A percentile compares a stretch with the other conserved stretches of the same genome.
Evolutionary conservation across 2,113 vertebrate genomes (phyloP).

Genomic region (Rhinopithecus roxellana): DNA sequence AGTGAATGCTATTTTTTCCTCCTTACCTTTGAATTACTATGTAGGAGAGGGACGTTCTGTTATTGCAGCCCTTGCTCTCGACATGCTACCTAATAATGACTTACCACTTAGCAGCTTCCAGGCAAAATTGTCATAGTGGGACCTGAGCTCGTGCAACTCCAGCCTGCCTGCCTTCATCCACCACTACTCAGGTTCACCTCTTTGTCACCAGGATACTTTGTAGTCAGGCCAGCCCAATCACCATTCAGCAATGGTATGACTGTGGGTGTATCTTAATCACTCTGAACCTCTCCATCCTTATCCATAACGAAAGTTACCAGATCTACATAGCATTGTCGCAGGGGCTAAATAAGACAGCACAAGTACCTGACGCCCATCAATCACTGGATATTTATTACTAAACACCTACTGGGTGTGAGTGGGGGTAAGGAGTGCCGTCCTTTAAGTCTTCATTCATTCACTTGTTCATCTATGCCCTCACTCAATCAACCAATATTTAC

Average conservation of each 20-base stretch:
- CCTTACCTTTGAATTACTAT: conserved; percentile 67
- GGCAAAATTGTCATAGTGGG: not conserved
- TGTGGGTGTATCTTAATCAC: not conserved
- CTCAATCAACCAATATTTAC: not conserved
- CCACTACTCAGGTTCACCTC: not conserved
- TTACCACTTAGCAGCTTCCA: not conserved
- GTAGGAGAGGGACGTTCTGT: conserved; percentile 54
- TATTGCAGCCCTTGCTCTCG: conserved; percentile 15
- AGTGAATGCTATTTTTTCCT: conserved; percentile 63
- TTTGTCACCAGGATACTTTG: not conserved
- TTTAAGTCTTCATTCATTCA: not conserved
- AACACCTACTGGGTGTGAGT: not conserved
- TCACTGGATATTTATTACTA: not conserved
- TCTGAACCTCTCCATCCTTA: not conserved
- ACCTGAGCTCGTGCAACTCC: not conserved
- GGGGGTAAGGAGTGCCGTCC: not conserved
- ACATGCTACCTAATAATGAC: conserved; percentile 44
- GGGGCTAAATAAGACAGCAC: not conserved
- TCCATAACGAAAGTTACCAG: not conserved
- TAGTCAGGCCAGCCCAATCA: not conserved
- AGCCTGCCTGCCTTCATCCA: not conserved
- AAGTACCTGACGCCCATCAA: not conserved
- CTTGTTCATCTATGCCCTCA: not conserved
- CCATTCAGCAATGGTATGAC: not conserved
- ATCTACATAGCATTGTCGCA: no score